phyloP scores from a whole-genome alignment of 2,888 invertebrate genomes.

The Drosophila paracracens region DNA sequence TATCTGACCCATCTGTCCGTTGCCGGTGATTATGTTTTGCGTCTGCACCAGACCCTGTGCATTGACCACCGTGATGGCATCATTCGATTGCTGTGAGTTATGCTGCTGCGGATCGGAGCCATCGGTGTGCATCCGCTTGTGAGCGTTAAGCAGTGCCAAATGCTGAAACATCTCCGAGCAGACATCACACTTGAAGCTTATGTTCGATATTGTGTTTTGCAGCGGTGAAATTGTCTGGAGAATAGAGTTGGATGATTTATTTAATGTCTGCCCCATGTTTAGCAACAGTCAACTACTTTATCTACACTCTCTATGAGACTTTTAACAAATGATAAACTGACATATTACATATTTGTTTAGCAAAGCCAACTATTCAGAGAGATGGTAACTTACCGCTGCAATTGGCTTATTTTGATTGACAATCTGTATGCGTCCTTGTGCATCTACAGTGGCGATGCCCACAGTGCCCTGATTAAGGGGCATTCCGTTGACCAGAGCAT shows the following conservation, averaged over 20 bases:
- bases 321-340: neutral
- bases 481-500: conserved; percentile 94
- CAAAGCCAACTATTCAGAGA: neutral
- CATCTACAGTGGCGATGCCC: conserved; percentile 84
- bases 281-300: neutral
- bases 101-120: conserved; percentile 85
- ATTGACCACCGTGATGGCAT: conserved; percentile 87
- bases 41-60: conserved; percentile 85
- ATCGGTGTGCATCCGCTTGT: conserved; percentile 91
- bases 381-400: conserved; percentile 75
- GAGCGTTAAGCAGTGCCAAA: conserved; percentile 92
- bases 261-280: neutral
- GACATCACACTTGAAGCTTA: conserved; percentile 95
- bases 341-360: neutral
- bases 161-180: conserved; percentile 95
- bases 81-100: conserved; percentile 66
- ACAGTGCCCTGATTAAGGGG: conserved; percentile 88
- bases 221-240: conserved; percentile 74
- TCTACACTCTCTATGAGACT: neutral
- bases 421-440: conserved; percentile 84
- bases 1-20: conserved; percentile 86
- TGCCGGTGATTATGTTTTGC: conserved; percentile 84
- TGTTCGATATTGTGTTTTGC: conserved; percentile 91
- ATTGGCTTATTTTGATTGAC: conserved; percentile 85
- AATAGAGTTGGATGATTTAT: neutral